Percentiles rank a stretch among this genome's conserved stretches.
phyloP scores from a whole-genome alignment of 2,113 vertebrate species.

The Pontoporia blainvillei region DNA sequence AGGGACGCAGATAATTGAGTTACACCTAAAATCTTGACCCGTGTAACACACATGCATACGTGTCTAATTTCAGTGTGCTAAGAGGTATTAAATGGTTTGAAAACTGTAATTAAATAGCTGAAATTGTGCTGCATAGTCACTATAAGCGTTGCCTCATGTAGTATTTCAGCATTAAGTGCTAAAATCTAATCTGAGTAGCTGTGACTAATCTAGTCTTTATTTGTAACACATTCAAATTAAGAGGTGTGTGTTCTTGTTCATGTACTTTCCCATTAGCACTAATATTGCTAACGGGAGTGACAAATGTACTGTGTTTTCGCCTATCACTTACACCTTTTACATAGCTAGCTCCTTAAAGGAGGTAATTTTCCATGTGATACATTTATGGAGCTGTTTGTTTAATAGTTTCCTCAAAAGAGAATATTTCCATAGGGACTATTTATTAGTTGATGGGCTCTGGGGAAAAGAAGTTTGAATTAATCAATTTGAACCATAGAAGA shows the following conservation, averaged over 20 bases:
- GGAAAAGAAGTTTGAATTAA: constrained; percentile 52
- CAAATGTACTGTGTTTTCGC: constrained; percentile 21
- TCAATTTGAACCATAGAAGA: constrained; percentile 4
- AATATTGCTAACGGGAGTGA: constrained; percentile 62
- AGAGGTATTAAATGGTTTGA: constrained; percentile 51
- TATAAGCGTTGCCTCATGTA: constrained; percentile 9
- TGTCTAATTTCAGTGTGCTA: background rate
- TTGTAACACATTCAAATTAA: constrained; percentile 67
- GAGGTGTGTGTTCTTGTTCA: constrained; percentile 58
- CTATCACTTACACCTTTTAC: constrained; percentile 55
- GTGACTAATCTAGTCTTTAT: constrained; percentile 69
- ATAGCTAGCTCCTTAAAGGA: constrained; percentile 30
- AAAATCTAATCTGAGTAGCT: constrained; percentile 55
- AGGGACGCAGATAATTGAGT: constrained; percentile 25
- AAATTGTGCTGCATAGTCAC: constrained; percentile 39
- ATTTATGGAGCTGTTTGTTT: constrained; percentile 20
- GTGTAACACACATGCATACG: background rate
- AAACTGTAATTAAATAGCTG: constrained; percentile 64
- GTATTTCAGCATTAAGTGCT: constrained; percentile 46
- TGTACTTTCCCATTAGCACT: constrained; percentile 67
- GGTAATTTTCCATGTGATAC: constrained; percentile 40
- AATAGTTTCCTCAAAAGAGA: constrained; percentile 38
- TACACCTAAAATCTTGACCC: constrained; percentile 32
- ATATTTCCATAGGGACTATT: background rate
- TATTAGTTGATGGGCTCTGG: constrained; percentile 17